Evolutionary conservation across 2,113 vertebrate genomes (phyloP).

Genomic region (Baryphthengus martii): DNA sequence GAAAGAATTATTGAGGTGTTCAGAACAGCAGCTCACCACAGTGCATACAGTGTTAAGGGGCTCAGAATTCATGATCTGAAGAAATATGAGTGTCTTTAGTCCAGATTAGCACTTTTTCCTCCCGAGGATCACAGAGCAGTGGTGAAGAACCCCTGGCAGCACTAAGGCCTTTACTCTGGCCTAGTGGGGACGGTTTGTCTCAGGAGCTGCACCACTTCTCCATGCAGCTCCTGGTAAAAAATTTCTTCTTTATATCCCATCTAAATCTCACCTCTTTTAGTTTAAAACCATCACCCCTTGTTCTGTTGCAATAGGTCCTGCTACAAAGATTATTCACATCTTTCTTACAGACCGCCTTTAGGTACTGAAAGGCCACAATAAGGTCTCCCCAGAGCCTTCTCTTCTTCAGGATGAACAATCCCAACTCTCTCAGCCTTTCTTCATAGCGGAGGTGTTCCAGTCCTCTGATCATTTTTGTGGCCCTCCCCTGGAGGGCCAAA

Average conservation of each 20-base stretch:
- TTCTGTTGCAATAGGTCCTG: not conserved
- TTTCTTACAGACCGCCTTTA: not conserved
- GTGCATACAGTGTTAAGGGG: fast-evolving
- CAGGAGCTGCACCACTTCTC: not conserved
- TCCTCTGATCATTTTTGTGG: not conserved
- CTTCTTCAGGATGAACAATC: not conserved
- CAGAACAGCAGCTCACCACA: not conserved
- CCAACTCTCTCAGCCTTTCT: not conserved
- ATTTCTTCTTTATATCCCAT: not conserved
- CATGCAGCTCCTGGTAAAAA: not conserved
- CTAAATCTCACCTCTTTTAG: not conserved
- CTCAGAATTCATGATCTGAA: not conserved
- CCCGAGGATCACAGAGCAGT: not conserved
- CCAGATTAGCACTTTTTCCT: not conserved
- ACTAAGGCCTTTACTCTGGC: not conserved
- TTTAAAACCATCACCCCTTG: not conserved
- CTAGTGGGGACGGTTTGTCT: not conserved
- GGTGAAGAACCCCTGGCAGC: not conserved
- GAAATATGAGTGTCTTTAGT: not conserved
- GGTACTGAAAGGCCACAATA: not conserved
- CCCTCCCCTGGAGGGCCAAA: too few species aligned
- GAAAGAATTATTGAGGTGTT: not conserved
- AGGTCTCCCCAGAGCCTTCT: not conserved
- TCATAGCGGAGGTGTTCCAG: not conserved
- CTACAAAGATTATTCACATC: not conserved